phyloP scores from a whole-genome alignment of 2,888 invertebrate species.

The Pachliopta kotzebuea region DNA sequence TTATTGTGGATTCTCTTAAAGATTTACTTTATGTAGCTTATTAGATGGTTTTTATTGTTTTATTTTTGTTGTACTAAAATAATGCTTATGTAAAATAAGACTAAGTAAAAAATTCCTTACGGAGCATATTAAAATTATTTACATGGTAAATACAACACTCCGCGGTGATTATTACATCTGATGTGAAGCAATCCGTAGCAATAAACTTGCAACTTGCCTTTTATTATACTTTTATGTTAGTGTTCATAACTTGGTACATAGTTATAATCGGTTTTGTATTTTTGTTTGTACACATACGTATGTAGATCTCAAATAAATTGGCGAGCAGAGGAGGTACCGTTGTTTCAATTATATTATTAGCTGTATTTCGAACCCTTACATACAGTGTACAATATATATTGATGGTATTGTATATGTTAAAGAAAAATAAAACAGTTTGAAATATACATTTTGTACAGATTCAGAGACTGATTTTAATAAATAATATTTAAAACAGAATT shows the following conservation, averaged over 20 bases:
- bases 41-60: too few relatives aligned
- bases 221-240: neutral
- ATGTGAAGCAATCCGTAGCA: too few relatives aligned
- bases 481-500: too few relatives aligned
- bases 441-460: constrained; percentile 17
- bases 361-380: constrained; percentile 8
- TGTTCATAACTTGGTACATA: neutral
- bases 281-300: constrained; percentile 13
- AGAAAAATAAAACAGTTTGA: neutral
- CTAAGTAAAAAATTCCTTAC: too few relatives aligned
- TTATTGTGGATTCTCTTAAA: too few relatives aligned
- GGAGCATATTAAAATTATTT: too few relatives aligned
- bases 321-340: constrained; percentile 8
- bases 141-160: too few relatives aligned
- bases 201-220: too few relatives aligned
- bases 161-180: too few relatives aligned
- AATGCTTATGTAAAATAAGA: too few relatives aligned
- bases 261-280: constrained; percentile 6
- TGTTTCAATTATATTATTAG: constrained; percentile 20
- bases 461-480: constrained; percentile 23
- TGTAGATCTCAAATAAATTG: constrained; percentile 27
- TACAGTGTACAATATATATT: constrained; percentile 13
- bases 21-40: too few relatives aligned
- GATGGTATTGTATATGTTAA: neutral
- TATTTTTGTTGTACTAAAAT: too few relatives aligned